phyloP scores from a whole-genome alignment of 2,113 vertebrate species.

The Helogale parvula region DNA sequence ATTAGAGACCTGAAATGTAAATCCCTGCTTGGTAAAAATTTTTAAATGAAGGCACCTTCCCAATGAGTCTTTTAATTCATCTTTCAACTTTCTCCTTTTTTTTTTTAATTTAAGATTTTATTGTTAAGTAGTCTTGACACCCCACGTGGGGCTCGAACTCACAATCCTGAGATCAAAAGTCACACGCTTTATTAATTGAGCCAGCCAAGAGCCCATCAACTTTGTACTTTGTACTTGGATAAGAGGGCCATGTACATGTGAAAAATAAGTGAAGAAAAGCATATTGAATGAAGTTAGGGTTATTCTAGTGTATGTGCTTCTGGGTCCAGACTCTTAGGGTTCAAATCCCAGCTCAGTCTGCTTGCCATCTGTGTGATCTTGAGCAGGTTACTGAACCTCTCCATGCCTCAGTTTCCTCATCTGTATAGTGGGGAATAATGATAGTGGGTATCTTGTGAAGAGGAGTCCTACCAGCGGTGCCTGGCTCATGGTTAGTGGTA shows the following conservation, averaged over 20 bases:
- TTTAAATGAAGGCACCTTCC: too few relatives aligned
- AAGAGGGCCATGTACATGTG: background rate
- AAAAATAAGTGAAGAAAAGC: background rate
- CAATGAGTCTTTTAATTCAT: too few relatives aligned
- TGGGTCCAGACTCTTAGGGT: background rate
- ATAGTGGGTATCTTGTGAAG: background rate
- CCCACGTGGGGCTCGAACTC: too few relatives aligned
- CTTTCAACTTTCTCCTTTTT: too few relatives aligned
- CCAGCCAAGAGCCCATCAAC: background rate
- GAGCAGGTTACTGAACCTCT: background rate
- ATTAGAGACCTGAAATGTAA: background rate
- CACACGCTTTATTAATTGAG: background rate
- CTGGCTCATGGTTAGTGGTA: background rate
- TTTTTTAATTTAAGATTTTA: too few relatives aligned
- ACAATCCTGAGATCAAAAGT: too few relatives aligned
- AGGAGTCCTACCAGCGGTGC: background rate
- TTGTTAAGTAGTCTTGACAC: too few relatives aligned
- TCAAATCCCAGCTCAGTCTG: background rate
- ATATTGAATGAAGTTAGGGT: background rate
- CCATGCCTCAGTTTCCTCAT: background rate
- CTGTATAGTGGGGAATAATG: background rate
- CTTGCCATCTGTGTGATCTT: background rate
- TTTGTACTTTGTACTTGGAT: background rate
- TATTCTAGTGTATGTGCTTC: background rate
- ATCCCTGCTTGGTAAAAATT: background rate